phyloP scores from a whole-genome alignment of 2,888 invertebrate species.

The Hololepta plana region DNA sequence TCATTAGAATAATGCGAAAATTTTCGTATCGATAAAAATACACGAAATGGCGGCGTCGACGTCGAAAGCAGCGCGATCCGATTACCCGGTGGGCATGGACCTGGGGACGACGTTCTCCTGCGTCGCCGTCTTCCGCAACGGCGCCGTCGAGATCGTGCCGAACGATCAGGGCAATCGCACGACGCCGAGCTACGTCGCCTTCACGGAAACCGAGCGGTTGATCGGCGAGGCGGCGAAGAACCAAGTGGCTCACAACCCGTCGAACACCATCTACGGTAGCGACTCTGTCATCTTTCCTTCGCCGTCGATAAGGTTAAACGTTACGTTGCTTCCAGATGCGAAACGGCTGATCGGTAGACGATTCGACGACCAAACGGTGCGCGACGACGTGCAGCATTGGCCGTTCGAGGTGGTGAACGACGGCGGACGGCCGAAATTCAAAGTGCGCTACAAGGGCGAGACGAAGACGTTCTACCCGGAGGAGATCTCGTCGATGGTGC shows the following conservation, averaged over 20 bases:
- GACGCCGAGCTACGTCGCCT: slow-evolving; percentile 35
- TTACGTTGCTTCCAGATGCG: slow-evolving; percentile 29
- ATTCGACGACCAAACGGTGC: slow-evolving; percentile 42
- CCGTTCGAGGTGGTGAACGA: slow-evolving; percentile 39
- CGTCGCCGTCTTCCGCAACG: slow-evolving; percentile 34
- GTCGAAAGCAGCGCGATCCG: too few relatives aligned
- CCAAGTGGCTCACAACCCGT: slow-evolving; percentile 28
- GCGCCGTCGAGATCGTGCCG: slow-evolving; percentile 34
- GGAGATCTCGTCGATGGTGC: slow-evolving; percentile 38
- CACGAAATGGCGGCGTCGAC: slow-evolving; percentile 2
- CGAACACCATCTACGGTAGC: slow-evolving; percentile 31
- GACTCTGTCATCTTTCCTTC: too few relatives aligned
- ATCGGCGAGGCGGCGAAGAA: slow-evolving; percentile 28
- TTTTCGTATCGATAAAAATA: too few relatives aligned
- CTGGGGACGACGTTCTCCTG: slow-evolving; percentile 44
- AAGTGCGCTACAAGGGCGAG: slow-evolving; percentile 25
- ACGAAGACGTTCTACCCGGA: slow-evolving; percentile 29
- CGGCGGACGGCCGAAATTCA: slow-evolving; percentile 26
- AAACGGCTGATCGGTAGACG: slow-evolving; percentile 47
- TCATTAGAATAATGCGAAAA: slow-evolving; percentile 8
- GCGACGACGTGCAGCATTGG: slow-evolving; percentile 44
- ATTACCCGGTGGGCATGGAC: slow-evolving; percentile 39
- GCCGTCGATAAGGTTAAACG: neutral
- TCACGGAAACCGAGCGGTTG: slow-evolving; percentile 32
- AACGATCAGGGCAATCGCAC: slow-evolving; percentile 37